A percentile compares a stretch with the other conserved stretches of the same genome.
Evolutionary conservation across 1,140 invertebrate genomes (phyloP).

Genomic region (Drosophila burlai): DNA sequence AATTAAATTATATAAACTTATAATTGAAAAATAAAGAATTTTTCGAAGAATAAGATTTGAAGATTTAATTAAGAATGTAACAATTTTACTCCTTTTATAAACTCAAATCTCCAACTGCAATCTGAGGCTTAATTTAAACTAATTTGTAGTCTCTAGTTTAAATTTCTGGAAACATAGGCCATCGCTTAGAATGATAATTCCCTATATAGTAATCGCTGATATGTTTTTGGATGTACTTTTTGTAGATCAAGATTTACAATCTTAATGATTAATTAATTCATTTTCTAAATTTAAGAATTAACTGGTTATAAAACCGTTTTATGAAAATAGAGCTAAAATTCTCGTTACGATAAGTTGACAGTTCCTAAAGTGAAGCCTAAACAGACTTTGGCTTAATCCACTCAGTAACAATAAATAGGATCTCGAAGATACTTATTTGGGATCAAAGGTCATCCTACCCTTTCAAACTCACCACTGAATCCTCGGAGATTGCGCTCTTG

Average conservation of each 20-base stretch:
- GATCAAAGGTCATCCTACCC: not conserved
- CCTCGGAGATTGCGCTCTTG: slow-evolving; percentile 50
- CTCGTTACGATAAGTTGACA: not conserved
- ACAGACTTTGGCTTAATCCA: not conserved
- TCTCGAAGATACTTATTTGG: not conserved
- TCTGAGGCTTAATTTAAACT: too few species aligned
- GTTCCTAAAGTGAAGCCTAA: not conserved
- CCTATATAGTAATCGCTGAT: too few species aligned
- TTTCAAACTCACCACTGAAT: slow-evolving; percentile 55
- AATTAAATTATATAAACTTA: not conserved
- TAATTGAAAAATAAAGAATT: not conserved
- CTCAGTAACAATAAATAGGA: not conserved
- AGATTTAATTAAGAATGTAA: too few species aligned
- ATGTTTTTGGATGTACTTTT: not conserved
- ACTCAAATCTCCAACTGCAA: too few species aligned
- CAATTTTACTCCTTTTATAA: too few species aligned
- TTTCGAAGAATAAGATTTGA: not conserved
- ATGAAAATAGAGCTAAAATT: not conserved
- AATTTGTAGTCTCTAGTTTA: too few species aligned
- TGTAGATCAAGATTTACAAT: not conserved
- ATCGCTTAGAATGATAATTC: too few species aligned
- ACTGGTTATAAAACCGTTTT: not conserved
- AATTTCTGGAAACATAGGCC: too few species aligned
- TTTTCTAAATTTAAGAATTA: not conserved
- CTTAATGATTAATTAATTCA: too few species aligned